Percentiles rank a stretch among this genome's conserved stretches.
Conservation (phyloP, 2,888 invertebrate genomes). For the Aleiodes alternator region DNA sequence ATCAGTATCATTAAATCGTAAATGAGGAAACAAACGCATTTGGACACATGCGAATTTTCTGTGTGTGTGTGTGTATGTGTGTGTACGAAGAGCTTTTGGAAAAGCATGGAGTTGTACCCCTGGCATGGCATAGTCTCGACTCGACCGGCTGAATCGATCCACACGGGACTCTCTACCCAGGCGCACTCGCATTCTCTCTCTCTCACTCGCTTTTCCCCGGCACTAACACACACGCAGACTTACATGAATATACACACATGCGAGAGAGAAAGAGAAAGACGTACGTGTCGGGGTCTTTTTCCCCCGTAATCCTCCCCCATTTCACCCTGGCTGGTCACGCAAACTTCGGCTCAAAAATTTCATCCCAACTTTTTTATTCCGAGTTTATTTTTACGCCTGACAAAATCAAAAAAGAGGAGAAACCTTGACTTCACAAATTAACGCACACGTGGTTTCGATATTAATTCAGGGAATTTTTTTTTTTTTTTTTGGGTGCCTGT, state of each 20-base stretch:
- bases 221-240: slow-evolving; percentile 40
- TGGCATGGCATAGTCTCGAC: slow-evolving; percentile 61
- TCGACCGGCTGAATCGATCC: slow-evolving; percentile 73
- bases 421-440: slow-evolving; percentile 39
- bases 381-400: slow-evolving; percentile 40
- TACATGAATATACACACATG: slow-evolving; percentile 3
- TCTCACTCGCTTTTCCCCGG: slow-evolving; percentile 57
- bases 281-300: slow-evolving; percentile 23
- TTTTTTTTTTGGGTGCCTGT: neutral
- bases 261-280: neutral
- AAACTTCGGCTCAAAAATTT: slow-evolving; percentile 48
- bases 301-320: slow-evolving; percentile 41
- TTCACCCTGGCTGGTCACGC: slow-evolving; percentile 47
- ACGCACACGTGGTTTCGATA: neutral
- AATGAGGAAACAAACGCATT: slow-evolving; percentile 35
- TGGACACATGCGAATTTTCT: neutral
- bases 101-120: slow-evolving; percentile 44
- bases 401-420: slow-evolving; percentile 2
- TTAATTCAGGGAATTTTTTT: neutral
- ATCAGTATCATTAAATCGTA: neutral
- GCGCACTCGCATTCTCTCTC: slow-evolving; percentile 56
- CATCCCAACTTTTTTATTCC: slow-evolving; percentile 42
- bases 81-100: neutral
- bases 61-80: neutral
- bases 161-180: slow-evolving; percentile 52